Evolutionary conservation across 2,113 vertebrate species (phyloP).

Genomic region (Elgaria multicarinata): DNA sequence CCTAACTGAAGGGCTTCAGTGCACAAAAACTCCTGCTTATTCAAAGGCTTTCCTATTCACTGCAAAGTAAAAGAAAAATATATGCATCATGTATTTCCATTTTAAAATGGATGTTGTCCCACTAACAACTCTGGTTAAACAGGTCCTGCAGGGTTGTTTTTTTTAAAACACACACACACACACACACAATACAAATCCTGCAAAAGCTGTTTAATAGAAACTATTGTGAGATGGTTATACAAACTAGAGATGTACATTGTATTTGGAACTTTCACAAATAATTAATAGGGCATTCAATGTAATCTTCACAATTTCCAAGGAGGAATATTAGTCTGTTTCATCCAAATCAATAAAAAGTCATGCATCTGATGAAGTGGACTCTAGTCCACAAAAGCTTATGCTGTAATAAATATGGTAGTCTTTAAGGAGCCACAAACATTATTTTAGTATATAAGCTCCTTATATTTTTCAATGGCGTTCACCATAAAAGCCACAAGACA

Average conservation of each 20-base stretch:
- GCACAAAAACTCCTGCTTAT: background rate
- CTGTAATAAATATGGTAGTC: background rate
- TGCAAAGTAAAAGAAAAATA: background rate
- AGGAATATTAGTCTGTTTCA: background rate
- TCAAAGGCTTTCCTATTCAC: background rate
- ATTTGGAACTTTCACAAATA: background rate
- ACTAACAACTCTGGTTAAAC: too few relatives aligned
- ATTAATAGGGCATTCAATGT: background rate
- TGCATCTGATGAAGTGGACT: background rate
- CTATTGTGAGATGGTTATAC: too few relatives aligned
- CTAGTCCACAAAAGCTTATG: background rate
- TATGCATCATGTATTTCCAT: background rate
- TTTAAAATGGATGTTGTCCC: background rate
- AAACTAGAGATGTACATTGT: too few relatives aligned
- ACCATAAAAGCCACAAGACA: background rate
- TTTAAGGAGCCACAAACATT: background rate
- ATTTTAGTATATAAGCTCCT: background rate
- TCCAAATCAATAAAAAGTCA: background rate
- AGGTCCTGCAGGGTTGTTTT: too few relatives aligned
- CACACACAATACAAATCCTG: too few relatives aligned
- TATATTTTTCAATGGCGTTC: background rate
- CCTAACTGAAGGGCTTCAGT: background rate
- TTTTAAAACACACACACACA: too few relatives aligned
- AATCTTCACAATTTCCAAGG: background rate
- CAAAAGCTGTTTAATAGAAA: background rate